These are phyloP conservation scores for Calameuta filiformis DNA, from an alignment of 2,888 invertebrate genomes.

Conservation along the genomic window DNA sequence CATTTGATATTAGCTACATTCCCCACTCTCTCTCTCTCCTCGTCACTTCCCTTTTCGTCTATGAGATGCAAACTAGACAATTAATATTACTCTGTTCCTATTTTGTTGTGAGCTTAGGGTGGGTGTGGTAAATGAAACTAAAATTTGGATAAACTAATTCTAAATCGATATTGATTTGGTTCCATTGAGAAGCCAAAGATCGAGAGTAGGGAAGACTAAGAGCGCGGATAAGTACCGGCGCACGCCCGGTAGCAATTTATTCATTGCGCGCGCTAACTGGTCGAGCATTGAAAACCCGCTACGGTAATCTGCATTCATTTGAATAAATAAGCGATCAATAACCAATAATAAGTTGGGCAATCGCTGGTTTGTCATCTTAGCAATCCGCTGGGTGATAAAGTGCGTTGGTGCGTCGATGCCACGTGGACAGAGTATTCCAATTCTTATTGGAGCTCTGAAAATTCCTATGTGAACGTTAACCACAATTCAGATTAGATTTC, in stretches of 20 bases:
- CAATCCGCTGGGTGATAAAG: conserved; percentile 55
- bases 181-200: not conserved
- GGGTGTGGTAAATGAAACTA: not conserved
- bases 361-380: conserved; percentile 63
- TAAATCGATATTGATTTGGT: not conserved
- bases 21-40: not conserved
- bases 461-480: too few relatives aligned
- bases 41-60: not conserved
- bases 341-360: conserved; percentile 64
- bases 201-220: not conserved
- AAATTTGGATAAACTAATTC: not conserved
- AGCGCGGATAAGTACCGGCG: conserved; percentile 27
- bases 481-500: too few relatives aligned
- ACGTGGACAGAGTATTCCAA: too few relatives aligned
- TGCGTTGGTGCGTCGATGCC: conserved; percentile 23
- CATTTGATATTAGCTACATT: not conserved
- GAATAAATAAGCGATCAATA: conserved; percentile 67
- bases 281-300: conserved; percentile 61
- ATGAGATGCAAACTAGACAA: not conserved
- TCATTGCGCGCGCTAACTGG: conserved; percentile 65
- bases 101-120: not conserved
- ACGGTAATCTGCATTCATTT: conserved; percentile 66
- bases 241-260: conserved; percentile 65
- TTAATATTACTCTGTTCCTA: not conserved
- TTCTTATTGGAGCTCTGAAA: too few relatives aligned